phyloP scores from a whole-genome alignment of 2,797 vertebrate species.

The Ambastaia sidthimunki region DNA sequence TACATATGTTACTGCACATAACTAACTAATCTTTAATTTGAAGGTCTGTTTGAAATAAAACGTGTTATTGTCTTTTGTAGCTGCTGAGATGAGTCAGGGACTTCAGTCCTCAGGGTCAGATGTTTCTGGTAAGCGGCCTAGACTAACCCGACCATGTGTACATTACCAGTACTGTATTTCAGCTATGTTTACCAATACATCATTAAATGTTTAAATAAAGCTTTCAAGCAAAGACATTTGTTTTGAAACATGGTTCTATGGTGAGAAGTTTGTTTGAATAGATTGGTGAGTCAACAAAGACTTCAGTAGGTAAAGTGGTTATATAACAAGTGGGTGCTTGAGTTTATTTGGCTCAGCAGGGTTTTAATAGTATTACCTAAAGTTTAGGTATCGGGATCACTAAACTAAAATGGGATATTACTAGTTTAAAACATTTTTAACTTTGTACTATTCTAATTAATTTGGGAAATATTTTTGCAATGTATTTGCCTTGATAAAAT shows the following conservation, averaged over 20 bases:
- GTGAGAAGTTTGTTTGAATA: neutral
- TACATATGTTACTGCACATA: neutral
- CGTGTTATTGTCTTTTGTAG: conserved; percentile 62
- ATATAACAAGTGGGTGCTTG: neutral
- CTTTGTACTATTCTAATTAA: neutral
- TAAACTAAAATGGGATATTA: no score
- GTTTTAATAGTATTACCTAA: neutral
- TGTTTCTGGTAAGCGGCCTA: conserved; percentile 76
- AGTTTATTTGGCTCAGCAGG: neutral
- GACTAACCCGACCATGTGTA: conserved; percentile 38
- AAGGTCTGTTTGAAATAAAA: conserved; percentile 31
- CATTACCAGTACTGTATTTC: neutral
- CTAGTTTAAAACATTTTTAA: no score
- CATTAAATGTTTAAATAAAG: conserved; percentile 3
- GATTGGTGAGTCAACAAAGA: neutral
- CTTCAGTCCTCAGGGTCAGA: conserved; percentile 73
- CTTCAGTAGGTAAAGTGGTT: neutral
- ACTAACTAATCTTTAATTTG: neutral
- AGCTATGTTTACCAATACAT: neutral
- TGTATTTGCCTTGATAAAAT: no score
- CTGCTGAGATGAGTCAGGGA: conserved; percentile 74
- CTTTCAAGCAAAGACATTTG: neutral
- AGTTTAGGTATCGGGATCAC: neutral
- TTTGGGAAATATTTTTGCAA: neutral
- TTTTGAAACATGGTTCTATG: neutral